phyloP scores from a whole-genome alignment of 2,797 vertebrate species.

The Ptychobarbus kaznakovi region DNA sequence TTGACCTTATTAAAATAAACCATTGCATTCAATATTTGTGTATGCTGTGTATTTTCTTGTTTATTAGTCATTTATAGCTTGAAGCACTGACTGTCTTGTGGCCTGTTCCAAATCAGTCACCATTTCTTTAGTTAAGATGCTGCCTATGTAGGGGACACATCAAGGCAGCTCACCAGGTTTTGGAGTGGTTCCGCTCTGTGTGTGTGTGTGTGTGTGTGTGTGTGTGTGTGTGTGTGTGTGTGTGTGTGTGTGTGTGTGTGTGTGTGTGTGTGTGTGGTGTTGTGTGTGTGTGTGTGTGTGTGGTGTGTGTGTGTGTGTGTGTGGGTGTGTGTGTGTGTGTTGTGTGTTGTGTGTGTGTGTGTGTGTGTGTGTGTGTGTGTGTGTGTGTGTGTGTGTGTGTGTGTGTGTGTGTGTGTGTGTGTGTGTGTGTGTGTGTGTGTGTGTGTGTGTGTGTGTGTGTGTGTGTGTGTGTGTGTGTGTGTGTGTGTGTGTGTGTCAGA shows the following conservation, averaged over 20 bases:
- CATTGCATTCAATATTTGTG: not conserved
- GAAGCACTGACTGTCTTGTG: not conserved
- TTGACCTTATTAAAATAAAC: not conserved
- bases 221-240: slow-evolving; percentile 40
- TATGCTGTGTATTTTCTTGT: not conserved
- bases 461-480: slow-evolving; percentile 27
- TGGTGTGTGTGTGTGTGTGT: slow-evolving; percentile 26
- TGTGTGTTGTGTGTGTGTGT: slow-evolving; percentile 42
- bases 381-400: slow-evolving; percentile 41
- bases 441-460: slow-evolving; percentile 27
- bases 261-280: slow-evolving; percentile 37
- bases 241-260: slow-evolving; percentile 17
- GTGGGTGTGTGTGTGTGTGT: slow-evolving; percentile 39
- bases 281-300: slow-evolving; percentile 34
- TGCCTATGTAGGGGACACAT: not conserved
- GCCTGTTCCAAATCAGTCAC: not conserved
- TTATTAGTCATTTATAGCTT: not conserved
- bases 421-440: slow-evolving; percentile 40
- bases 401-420: slow-evolving; percentile 36
- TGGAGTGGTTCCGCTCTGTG: not conserved
- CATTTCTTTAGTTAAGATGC: not conserved
- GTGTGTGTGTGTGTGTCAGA: slow-evolving; percentile 42
- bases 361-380: slow-evolving; percentile 5
- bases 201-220: slow-evolving; percentile 38
- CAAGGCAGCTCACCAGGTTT: not conserved